These are phyloP conservation scores for Merops nubicus DNA, from an alignment of 2,113 vertebrate species.

Conservation along the genomic window DNA sequence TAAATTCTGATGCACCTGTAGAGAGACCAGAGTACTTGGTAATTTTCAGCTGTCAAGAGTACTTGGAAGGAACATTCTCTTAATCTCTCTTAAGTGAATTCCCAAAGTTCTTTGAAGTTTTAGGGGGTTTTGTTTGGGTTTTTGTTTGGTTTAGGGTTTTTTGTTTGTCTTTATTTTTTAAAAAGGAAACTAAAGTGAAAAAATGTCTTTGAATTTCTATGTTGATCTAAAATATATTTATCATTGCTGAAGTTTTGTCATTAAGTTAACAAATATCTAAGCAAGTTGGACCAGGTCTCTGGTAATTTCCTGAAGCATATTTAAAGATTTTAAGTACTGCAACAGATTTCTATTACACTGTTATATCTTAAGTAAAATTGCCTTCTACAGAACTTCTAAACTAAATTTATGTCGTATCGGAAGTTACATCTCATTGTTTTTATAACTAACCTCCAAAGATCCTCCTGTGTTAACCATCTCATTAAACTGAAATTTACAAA, in stretches of 20 bases:
- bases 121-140: rapidly evolving
- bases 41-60: neutral
- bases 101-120: neutral
- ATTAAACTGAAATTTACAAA: neutral
- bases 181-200: neutral
- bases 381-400: conserved; percentile 48
- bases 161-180: too few relatives aligned
- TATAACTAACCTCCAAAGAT: neutral
- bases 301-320: conserved; percentile 40
- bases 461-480: neutral
- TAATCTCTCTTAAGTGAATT: neutral
- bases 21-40: neutral
- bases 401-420: conserved; percentile 50
- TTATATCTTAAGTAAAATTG: conserved; percentile 53
- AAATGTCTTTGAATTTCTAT: neutral
- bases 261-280: neutral
- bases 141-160: neutral
- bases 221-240: neutral
- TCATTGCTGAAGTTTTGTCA: neutral
- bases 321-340: conserved; percentile 29
- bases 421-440: neutral
- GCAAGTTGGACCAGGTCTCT: neutral
- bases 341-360: conserved; percentile 12
- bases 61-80: neutral
- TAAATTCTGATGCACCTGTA: neutral